Conservation (phyloP, 2,797 vertebrate genomes). For the Cygnus olor region DNA sequence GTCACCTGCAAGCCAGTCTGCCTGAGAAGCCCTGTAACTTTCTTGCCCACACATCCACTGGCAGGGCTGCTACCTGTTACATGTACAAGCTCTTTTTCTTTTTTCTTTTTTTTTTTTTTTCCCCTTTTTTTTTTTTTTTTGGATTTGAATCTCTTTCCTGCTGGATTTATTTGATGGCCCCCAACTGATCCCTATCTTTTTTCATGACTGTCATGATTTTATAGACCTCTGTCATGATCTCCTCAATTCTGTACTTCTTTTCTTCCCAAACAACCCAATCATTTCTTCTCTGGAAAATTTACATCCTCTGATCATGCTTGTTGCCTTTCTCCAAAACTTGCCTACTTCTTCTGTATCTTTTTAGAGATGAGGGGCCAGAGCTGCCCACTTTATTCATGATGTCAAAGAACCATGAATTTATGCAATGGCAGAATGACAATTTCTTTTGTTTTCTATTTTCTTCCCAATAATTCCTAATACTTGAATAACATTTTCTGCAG, state of each 20-base stretch:
- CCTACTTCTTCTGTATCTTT: neutral
- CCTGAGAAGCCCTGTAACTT: neutral
- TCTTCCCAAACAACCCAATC: neutral
- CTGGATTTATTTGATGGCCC: neutral
- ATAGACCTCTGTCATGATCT: neutral
- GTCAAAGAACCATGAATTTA: neutral
- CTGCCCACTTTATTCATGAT: neutral
- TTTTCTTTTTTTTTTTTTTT: too few species aligned
- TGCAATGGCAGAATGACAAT: neutral
- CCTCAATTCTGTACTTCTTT: neutral
- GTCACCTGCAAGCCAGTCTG: neutral
- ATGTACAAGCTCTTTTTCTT: neutral
- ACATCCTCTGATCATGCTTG: neutral
- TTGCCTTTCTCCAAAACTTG: neutral
- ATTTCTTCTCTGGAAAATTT: neutral
- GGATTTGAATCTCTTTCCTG: neutral
- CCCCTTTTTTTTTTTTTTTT: too few species aligned
- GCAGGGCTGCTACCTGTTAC: neutral
- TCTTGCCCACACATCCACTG: neutral
- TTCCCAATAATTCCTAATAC: neutral
- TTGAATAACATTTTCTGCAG: neutral
- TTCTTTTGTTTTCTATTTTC: neutral
- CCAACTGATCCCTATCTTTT: neutral
- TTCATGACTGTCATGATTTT: neutral
- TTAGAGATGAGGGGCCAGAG: accelerated